These are phyloP conservation scores for Epinephelus cyanopodus DNA, from an alignment of 2,113 vertebrate species.

Conservation along the genomic window DNA sequence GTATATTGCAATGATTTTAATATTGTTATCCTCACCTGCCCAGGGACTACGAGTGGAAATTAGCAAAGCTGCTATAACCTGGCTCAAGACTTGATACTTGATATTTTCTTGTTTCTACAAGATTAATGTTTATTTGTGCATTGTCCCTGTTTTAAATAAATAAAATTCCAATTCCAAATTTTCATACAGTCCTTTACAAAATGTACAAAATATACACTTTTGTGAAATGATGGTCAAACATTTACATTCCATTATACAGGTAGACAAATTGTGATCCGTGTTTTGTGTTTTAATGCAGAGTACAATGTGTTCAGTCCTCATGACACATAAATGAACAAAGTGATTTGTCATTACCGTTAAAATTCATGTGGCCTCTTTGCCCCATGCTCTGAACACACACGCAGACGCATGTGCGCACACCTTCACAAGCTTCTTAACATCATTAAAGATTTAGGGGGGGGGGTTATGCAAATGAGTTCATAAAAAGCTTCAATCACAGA, in stretches of 20 bases:
- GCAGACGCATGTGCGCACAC: background rate
- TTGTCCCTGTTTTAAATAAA: no score
- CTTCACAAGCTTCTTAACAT: slow-evolving; percentile 43
- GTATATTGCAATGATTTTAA: no score
- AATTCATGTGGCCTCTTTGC: background rate
- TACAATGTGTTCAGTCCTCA: no score
- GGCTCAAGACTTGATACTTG: no score
- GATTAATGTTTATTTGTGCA: no score
- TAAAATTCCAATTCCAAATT: no score
- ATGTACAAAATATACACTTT: background rate
- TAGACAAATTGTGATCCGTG: background rate
- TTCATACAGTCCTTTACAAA: background rate
- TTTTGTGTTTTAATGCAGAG: background rate
- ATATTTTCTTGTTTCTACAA: no score
- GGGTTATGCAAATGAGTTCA: slow-evolving; percentile 60
- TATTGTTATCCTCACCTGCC: no score
- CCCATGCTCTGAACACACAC: background rate
- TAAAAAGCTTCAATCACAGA: slow-evolving; percentile 49
- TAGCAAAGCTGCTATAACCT: no score
- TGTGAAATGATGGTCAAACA: background rate
- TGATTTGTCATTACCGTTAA: slow-evolving; percentile 16
- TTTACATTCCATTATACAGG: background rate
- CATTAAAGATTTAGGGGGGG: slow-evolving; percentile 50
- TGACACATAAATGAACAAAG: background rate
- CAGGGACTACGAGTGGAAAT: no score